Evolutionary conservation across 2,113 vertebrate genomes (phyloP).

Genomic region (Lynx canadensis): DNA sequence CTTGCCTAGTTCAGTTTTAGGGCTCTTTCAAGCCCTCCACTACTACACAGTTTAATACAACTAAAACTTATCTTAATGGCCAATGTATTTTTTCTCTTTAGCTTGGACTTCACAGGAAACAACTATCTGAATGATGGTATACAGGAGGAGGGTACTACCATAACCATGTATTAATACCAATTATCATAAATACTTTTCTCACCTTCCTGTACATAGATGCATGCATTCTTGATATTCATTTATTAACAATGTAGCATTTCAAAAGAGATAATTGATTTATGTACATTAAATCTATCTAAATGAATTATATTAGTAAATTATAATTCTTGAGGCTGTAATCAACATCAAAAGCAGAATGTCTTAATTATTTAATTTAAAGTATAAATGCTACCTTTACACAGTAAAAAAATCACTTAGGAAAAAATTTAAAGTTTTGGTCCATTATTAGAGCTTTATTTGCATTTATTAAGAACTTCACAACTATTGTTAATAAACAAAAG

Average conservation of each 20-base stretch:
- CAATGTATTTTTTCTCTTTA: background rate
- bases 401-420: background rate
- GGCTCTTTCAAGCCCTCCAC: background rate
- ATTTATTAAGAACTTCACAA: conserved; percentile 4
- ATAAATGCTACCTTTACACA: background rate
- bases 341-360: background rate
- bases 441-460: background rate
- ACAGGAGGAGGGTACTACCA: background rate
- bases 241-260: background rate
- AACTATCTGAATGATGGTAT: background rate
- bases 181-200: background rate
- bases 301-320: background rate
- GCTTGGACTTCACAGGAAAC: background rate
- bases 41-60: background rate
- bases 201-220: background rate
- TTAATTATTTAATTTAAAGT: background rate
- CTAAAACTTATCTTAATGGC: background rate
- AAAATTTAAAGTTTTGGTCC: background rate
- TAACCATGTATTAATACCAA: background rate
- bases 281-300: background rate
- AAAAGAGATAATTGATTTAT: background rate
- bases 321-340: background rate
- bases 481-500: background rate
- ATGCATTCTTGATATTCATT: background rate
- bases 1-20: background rate